These are phyloP conservation scores for Drosophila picticornis DNA, from an alignment of 2,888 invertebrate genomes.

Conservation along the genomic window DNA sequence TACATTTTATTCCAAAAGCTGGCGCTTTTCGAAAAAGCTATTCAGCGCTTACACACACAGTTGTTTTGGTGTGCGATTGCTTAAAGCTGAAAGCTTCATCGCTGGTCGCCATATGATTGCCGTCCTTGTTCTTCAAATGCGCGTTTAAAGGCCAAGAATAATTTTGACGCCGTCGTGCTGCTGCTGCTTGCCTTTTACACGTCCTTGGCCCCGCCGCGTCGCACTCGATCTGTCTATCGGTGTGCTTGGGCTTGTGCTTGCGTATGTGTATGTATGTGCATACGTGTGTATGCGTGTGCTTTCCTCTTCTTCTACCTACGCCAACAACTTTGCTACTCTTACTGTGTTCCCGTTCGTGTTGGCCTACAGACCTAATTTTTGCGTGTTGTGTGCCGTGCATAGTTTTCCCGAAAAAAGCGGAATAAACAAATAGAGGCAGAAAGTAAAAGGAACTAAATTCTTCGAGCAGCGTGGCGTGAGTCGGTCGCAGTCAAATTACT, in stretches of 20 bases:
- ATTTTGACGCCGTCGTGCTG: slow-evolving; percentile 55
- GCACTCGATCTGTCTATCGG: slow-evolving; percentile 36
- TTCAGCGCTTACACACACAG: slow-evolving; percentile 24
- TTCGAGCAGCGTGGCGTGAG: slow-evolving; percentile 24
- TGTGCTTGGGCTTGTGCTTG: slow-evolving; percentile 8
- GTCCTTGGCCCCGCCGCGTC: slow-evolving; percentile 63
- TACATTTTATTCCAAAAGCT: slow-evolving; percentile 20
- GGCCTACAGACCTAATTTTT: slow-evolving; percentile 81
- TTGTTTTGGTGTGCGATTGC: slow-evolving; percentile 45
- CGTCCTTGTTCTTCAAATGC: slow-evolving; percentile 85
- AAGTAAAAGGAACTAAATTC: slow-evolving; percentile 51
- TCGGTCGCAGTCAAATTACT: slow-evolving; percentile 32
- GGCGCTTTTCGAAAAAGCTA: slow-evolving; percentile 28
- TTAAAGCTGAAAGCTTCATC: slow-evolving; percentile 68
- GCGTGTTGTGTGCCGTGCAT: slow-evolving; percentile 69
- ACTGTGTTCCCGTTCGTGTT: slow-evolving; percentile 81
- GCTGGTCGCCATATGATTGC: slow-evolving; percentile 73
- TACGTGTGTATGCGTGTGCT: slow-evolving; percentile 53
- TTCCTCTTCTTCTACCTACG: slow-evolving; percentile 79
- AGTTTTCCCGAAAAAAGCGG: slow-evolving; percentile 75
- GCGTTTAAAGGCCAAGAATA: slow-evolving; percentile 84
- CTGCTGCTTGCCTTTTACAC: slow-evolving; percentile 54
- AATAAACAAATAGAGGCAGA: slow-evolving; percentile 59
- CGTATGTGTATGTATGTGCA: slow-evolving; percentile 13
- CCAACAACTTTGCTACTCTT: slow-evolving; percentile 77